These are phyloP conservation scores for Sinonovacula constricta DNA, from an alignment of 1,140 invertebrate genomes.

Conservation along the genomic window DNA sequence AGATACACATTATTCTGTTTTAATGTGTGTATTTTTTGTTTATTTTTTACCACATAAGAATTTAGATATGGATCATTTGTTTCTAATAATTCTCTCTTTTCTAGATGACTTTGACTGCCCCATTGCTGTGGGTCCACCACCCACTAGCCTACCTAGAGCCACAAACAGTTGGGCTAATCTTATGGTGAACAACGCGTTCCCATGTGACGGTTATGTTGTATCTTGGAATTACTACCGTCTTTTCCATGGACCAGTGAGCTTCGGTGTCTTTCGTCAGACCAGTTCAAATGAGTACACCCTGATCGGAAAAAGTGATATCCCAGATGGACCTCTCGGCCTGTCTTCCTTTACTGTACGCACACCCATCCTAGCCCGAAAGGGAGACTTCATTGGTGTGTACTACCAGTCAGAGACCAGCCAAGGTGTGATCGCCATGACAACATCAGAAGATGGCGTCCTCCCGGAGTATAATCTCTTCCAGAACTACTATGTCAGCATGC, in stretches of 20 bases:
- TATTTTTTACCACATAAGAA: no score
- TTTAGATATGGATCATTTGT: neutral
- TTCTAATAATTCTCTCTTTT: constrained; percentile 8
- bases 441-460: constrained; percentile 48
- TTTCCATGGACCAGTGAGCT: neutral
- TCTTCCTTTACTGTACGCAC: constrained; percentile 24
- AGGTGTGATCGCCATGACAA: constrained; percentile 56
- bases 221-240: constrained; percentile 66
- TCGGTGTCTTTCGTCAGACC: constrained; percentile 67
- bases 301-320: constrained; percentile 57
- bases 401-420: constrained; percentile 55
- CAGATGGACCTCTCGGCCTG: constrained; percentile 53
- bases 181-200: constrained; percentile 71
- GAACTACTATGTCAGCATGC: constrained; percentile 51
- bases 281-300: constrained; percentile 57
- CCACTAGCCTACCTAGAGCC: constrained; percentile 56
- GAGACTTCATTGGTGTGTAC: constrained; percentile 71
- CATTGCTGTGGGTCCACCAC: constrained; percentile 59
- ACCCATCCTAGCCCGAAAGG: constrained; percentile 63
- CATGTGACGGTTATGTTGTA: constrained; percentile 66
- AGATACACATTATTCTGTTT: no score
- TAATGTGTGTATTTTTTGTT: no score
- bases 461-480: constrained; percentile 61
- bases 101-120: constrained; percentile 62
- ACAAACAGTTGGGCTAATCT: constrained; percentile 66